phyloP scores from a whole-genome alignment of 2,797 vertebrate genomes.

The Oreonectes daqikongensis region DNA sequence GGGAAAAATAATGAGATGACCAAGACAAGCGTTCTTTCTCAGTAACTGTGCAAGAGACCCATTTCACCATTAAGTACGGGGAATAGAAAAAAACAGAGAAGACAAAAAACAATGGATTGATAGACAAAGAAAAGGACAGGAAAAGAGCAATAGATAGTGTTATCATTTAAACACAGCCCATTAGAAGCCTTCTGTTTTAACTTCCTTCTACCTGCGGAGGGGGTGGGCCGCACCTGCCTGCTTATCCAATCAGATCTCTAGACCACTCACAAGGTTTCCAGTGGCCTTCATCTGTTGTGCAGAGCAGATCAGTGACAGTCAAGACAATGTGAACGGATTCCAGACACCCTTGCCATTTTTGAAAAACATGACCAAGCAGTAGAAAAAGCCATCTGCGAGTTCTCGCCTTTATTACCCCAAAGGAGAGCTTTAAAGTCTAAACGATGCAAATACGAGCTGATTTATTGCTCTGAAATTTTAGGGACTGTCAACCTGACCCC shows the following conservation, averaged over 20 bases:
- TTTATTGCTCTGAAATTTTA: constrained; percentile 35
- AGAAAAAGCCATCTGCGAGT: constrained; percentile 20
- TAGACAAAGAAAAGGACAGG: not conserved
- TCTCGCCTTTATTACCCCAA: constrained; percentile 6
- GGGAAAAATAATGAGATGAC: constrained; percentile 28
- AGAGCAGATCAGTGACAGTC: not conserved
- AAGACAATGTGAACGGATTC: too few species aligned
- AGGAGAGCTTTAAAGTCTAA: constrained; percentile 27
- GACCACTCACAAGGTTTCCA: not conserved
- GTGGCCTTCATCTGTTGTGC: not conserved
- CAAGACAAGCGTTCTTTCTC: constrained; percentile 5
- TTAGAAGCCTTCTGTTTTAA: constrained; percentile 10
- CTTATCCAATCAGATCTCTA: not conserved
- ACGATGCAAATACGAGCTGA: constrained; percentile 15
- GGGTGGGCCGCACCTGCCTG: not conserved
- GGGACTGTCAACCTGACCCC: constrained; percentile 29
- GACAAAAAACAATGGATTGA: not conserved
- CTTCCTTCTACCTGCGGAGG: not conserved
- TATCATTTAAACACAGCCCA: constrained; percentile 27
- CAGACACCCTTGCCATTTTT: not conserved
- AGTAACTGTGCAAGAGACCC: constrained; percentile 14
- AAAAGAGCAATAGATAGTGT: constrained; percentile 8
- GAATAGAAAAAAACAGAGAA: not conserved
- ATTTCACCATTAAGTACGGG: not conserved
- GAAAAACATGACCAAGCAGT: not conserved